Evolutionary conservation across 1,140 invertebrate species (phyloP).

Genomic region (Choristoneura fumiferana): DNA sequence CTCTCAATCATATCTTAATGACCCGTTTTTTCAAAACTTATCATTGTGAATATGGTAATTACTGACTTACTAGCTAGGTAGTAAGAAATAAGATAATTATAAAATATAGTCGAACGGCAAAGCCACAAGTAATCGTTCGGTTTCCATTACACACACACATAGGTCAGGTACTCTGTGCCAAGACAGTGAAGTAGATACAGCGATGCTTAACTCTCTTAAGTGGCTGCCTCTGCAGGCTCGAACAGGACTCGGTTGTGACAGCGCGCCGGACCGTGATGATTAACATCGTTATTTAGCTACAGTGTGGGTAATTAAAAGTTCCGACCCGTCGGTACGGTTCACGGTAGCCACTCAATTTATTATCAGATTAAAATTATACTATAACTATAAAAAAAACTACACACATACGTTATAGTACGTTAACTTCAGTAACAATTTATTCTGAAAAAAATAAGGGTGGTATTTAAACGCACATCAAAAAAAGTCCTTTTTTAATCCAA

Average conservation of each 20-base stretch:
- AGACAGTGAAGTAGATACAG: slow-evolving; percentile 9
- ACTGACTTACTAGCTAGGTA: too few species aligned
- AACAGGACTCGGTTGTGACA: slow-evolving; percentile 28
- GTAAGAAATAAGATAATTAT: neutral
- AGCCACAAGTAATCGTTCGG: neutral
- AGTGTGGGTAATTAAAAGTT: slow-evolving; percentile 57
- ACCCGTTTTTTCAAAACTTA: too few species aligned
- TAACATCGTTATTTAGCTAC: slow-evolving; percentile 43
- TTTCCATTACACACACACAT: neutral
- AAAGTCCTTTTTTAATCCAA: too few species aligned
- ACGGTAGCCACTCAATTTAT: too few species aligned
- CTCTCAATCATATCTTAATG: too few species aligned
- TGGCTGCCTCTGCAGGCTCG: neutral
- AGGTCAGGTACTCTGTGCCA: neutral
- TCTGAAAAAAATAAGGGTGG: too few species aligned
- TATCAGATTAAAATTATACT: too few species aligned
- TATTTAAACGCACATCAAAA: too few species aligned
- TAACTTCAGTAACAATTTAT: too few species aligned
- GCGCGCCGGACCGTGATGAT: slow-evolving; percentile 37
- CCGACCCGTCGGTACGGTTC: slow-evolving; percentile 1
- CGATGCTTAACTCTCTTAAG: slow-evolving; percentile 9
- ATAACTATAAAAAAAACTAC: too few species aligned
- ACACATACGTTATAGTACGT: too few species aligned
- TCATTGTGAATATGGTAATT: too few species aligned
- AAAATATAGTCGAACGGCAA: neutral